Conservation (phyloP, 2,797 vertebrate species). For the Holocentrus rufus region DNA sequence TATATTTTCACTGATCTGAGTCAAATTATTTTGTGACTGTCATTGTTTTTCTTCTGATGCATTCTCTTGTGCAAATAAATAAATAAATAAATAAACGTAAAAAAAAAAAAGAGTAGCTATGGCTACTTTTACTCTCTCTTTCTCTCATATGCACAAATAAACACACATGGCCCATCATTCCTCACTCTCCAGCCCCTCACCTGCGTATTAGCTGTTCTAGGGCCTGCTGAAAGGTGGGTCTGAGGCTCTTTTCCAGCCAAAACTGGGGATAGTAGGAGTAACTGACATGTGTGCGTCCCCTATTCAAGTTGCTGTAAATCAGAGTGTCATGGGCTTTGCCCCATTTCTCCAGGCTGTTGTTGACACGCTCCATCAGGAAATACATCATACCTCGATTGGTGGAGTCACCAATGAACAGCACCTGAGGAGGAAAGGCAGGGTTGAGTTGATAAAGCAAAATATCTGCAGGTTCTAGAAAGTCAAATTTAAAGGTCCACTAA, state of each 20-base stretch:
- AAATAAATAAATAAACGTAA: no score
- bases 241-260: slow-evolving; percentile 85
- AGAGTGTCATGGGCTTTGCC: slow-evolving; percentile 89
- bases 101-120: no score
- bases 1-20: not conserved
- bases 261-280: slow-evolving; percentile 97
- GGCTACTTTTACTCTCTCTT: no score
- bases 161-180: no score
- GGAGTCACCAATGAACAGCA: slow-evolving; percentile 96
- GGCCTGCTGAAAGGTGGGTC: slow-evolving; percentile 90
- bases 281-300: slow-evolving; percentile 85
- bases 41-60: not conserved
- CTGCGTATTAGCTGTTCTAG: slow-evolving; percentile 89
- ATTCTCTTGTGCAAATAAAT: no score
- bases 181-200: slow-evolving; percentile 71
- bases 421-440: slow-evolving; percentile 70
- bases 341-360: slow-evolving; percentile 91
- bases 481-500: no score
- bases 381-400: slow-evolving; percentile 99
- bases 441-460: no score
- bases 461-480: no score
- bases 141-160: no score
- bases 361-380: slow-evolving; percentile 93
- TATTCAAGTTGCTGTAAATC: slow-evolving; percentile 88
- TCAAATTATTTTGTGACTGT: not conserved